Conservation (phyloP, 2,797 vertebrate species). For the Sorex maritimensis region DNA sequence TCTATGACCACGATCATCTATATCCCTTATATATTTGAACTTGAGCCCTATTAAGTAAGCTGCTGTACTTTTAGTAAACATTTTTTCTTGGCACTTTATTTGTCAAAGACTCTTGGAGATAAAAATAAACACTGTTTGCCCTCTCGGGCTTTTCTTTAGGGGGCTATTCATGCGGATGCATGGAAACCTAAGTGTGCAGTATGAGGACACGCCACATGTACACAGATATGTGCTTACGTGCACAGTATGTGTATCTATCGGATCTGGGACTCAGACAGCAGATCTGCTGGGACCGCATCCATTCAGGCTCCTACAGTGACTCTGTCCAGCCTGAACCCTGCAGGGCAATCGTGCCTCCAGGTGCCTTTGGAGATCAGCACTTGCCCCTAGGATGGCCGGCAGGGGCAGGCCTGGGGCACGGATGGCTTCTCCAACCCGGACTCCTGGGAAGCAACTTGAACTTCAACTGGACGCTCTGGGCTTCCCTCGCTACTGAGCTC, state of each 20-base stretch:
- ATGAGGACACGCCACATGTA: neutral
- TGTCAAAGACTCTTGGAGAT: constrained; percentile 59
- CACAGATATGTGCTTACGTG: neutral
- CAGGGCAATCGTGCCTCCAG: no score
- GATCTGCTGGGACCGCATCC: neutral
- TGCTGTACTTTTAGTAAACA: constrained; percentile 7
- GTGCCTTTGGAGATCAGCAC: accelerated
- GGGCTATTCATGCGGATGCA: neutral
- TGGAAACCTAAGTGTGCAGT: neutral
- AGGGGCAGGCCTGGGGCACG: neutral
- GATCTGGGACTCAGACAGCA: neutral
- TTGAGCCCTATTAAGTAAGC: neutral
- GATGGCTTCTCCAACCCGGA: neutral
- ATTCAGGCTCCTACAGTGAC: no score
- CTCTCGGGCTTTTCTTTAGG: constrained; percentile 10
- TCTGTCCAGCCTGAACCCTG: neutral
- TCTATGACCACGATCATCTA: neutral
- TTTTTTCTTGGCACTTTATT: constrained; percentile 21
- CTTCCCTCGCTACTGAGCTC: neutral
- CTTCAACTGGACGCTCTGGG: neutral
- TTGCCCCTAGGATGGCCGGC: neutral
- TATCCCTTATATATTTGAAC: neutral
- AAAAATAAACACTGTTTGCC: constrained; percentile 65
- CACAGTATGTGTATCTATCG: no score
- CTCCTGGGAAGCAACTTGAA: constrained; percentile 11